Conservation (phyloP, 1,140 invertebrate genomes). For the Zaprionus nigranus region DNA sequence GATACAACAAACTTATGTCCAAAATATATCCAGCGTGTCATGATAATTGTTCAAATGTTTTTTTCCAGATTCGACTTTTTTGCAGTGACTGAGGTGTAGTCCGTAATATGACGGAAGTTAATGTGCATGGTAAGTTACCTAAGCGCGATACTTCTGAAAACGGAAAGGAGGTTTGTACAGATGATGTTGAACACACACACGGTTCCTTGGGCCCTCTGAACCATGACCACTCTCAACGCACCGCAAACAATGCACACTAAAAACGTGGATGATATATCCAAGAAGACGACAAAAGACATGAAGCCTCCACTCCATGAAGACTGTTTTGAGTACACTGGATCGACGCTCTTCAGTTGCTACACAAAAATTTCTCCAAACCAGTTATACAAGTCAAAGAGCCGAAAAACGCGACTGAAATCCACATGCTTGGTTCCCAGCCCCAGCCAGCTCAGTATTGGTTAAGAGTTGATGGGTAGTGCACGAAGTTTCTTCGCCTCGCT, state of each 20-base stretch:
- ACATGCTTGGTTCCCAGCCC: constrained; percentile 10
- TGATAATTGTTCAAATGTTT: not conserved
- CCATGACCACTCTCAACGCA: constrained; percentile 55
- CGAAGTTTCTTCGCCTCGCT: constrained; percentile 10
- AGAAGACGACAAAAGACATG: constrained; percentile 29
- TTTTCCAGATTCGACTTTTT: not conserved
- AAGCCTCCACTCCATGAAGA: not conserved
- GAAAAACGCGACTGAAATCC: constrained; percentile 42
- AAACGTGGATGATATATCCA: constrained; percentile 33
- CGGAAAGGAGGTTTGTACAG: not conserved
- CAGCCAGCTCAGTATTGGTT: constrained; percentile 32
- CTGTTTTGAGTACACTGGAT: constrained; percentile 24
- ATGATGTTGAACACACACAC: constrained; percentile 3
- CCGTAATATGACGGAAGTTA: constrained; percentile 9
- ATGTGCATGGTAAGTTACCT: constrained; percentile 21
- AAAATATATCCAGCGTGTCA: constrained; percentile 5
- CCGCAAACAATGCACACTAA: constrained; percentile 13
- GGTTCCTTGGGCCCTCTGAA: constrained; percentile 40
- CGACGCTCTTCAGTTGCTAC: constrained; percentile 41
- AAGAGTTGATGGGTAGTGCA: constrained; percentile 12
- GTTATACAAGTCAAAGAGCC: constrained; percentile 57
- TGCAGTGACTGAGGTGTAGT: not conserved
- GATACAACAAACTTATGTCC: not conserved
- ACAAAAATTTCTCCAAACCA: constrained; percentile 61
- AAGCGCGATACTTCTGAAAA: constrained; percentile 37